These are phyloP conservation scores for Cryptocephalus primarius DNA, from an alignment of 2,888 invertebrate genomes.

Conservation along the genomic window DNA sequence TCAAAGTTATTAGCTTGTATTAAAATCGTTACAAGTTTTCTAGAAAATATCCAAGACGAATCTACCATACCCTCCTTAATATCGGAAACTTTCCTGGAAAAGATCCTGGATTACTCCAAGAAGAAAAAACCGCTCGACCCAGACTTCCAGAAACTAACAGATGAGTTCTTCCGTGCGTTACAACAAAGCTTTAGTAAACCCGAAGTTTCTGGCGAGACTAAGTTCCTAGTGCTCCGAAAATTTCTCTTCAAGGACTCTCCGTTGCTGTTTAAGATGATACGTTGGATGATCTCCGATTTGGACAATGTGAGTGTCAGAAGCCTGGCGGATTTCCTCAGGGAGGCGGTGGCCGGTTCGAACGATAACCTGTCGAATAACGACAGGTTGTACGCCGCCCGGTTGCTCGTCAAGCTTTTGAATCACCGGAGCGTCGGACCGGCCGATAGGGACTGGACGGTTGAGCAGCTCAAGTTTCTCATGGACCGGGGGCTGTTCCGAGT, in stretches of 20 bases:
- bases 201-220: slow-evolving; percentile 40
- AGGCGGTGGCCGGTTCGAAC: slow-evolving; percentile 34
- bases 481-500: slow-evolving; percentile 52
- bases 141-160: slow-evolving; percentile 46
- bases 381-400: slow-evolving; percentile 52
- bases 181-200: slow-evolving; percentile 41
- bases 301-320: slow-evolving; percentile 50
- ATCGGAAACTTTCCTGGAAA: slow-evolving; percentile 52
- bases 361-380: slow-evolving; percentile 59
- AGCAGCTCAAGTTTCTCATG: slow-evolving; percentile 54
- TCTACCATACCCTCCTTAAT: slow-evolving; percentile 46
- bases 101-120: slow-evolving; percentile 53
- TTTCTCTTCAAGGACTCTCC: slow-evolving; percentile 39
- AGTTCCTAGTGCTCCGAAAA: slow-evolving; percentile 50
- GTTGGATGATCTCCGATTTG: slow-evolving; percentile 51
- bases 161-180: slow-evolving; percentile 42
- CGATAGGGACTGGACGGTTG: slow-evolving; percentile 55
- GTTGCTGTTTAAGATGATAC: slow-evolving; percentile 40
- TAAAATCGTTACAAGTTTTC: slow-evolving; percentile 46
- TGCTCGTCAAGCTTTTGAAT: slow-evolving; percentile 39
- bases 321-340: slow-evolving; percentile 49
- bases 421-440: slow-evolving; percentile 30
- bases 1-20: slow-evolving; percentile 50
- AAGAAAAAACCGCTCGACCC: slow-evolving; percentile 45
- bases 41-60: slow-evolving; percentile 36